Evolutionary conservation across 2,113 vertebrate genomes (phyloP), one percentile per base, ranked within the genome.

Genomic region (Anas platyrhynchos): DNA sequence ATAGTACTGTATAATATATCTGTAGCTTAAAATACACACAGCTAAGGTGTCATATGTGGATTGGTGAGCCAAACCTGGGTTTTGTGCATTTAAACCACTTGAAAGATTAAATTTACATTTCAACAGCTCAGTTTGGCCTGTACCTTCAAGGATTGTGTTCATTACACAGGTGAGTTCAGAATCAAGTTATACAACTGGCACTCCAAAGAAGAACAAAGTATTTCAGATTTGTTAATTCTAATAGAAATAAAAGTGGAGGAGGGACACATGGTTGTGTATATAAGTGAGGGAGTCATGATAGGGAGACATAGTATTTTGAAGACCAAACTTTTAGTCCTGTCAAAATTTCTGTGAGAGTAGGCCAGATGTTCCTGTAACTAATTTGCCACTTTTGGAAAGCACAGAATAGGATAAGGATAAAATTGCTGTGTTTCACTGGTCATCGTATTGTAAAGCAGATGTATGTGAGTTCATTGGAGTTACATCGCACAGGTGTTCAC

Each of bases 191-290:
- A 13, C 11, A 17, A 43, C 36, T 65, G 46, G 15, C 20, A 78
- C 27, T 80, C 27, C 21, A 52, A 15, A 66, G 41, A 77, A 63
- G 38, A 86, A 17, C 16, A 7, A 7, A 48, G 3, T 69, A 20
- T 89, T 91, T 93, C 46, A 48, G 15, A 76, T 91, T 73, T 2
- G 1, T 52, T 52, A 61, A 20, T 11, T 78, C 81, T 62, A 26
- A 50, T 9, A 46, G 59, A 73, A 74, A 14, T 77, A 63, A 22
- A 41, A 79, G n/a, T 78, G 55, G 38, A 83, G 15, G 34, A 75
- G 11, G 22, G 13, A 13, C 3, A 4, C 0, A 0, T 75, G 22
- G 16, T 31, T 34, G 5, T 43, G 11, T 79, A 3, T 32, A 1
- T 44, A 18, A 44, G 13, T 16, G 50, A 73, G 36, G 13, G 13